A percentile compares a stretch with the other conserved stretches of the same genome.
These are phyloP conservation scores for Lepus europaeus DNA, from an alignment of 2,113 vertebrate genomes.

Conservation along the genomic window DNA sequence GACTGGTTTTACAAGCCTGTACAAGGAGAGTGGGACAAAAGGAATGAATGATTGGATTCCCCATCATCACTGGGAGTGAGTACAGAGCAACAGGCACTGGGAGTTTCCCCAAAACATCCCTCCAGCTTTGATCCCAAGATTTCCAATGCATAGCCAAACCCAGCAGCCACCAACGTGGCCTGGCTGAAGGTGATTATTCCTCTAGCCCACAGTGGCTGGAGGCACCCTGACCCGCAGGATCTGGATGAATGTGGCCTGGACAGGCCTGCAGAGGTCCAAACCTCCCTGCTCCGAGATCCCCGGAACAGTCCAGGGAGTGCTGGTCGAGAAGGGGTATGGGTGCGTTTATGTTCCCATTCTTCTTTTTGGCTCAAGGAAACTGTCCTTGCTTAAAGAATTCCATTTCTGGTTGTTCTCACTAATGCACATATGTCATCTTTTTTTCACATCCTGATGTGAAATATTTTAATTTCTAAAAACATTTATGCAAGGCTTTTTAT, in stretches of 20 bases:
- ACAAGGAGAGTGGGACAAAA: neutral
- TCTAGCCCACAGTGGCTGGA: neutral
- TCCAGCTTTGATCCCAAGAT: neutral
- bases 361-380: too few relatives aligned
- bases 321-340: neutral
- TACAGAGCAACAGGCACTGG: neutral
- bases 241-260: neutral
- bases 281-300: neutral
- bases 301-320: neutral
- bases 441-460: neutral
- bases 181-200: neutral
- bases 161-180: neutral
- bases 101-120: neutral
- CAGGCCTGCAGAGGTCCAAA: neutral
- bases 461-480: neutral
- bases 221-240: neutral
- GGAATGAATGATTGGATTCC: neutral
- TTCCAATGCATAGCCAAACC: slow-evolving; percentile 2
- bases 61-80: neutral
- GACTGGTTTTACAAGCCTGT: neutral
- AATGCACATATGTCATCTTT: neutral
- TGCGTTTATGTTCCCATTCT: neutral
- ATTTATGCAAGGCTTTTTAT: neutral
- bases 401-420: neutral
- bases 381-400: neutral